Evolutionary conservation across 2,113 vertebrate species (phyloP).

Genomic region (Chionodraco myersi): DNA sequence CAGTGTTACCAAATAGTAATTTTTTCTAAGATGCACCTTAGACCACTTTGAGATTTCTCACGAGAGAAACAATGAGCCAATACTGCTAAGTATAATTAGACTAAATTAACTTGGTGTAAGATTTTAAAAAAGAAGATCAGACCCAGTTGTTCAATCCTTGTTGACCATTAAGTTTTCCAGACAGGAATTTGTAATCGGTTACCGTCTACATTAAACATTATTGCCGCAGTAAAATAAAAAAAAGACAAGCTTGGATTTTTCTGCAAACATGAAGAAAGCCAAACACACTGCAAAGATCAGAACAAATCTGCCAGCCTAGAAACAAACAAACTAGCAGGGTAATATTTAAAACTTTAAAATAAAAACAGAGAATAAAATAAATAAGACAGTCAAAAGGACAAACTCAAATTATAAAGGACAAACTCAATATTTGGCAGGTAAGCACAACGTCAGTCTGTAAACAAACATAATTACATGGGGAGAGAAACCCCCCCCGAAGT

Average conservation of each 20-base stretch:
- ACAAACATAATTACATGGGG: conserved; percentile 56
- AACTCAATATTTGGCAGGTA: conserved; percentile 79
- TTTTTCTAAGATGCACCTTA: not conserved
- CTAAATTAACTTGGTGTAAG: conserved; percentile 37
- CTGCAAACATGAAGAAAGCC: conserved; percentile 25
- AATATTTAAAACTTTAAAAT: conserved; percentile 26
- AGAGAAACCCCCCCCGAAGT: conserved; percentile 9
- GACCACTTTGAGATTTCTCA: not conserved
- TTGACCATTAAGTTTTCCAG: conserved; percentile 18
- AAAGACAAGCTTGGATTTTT: conserved; percentile 8
- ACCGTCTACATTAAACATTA: conserved; percentile 42
- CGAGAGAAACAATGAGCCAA: conserved; percentile 28
- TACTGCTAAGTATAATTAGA: conserved; percentile 2
- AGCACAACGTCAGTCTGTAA: conserved; percentile 75
- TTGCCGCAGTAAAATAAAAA: conserved; percentile 23
- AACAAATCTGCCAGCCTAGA: conserved; percentile 32
- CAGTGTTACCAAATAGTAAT: not conserved
- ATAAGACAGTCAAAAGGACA: conserved; percentile 72
- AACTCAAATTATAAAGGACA: conserved; percentile 65
- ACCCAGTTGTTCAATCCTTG: conserved; percentile 10
- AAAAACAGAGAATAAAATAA: conserved; percentile 62
- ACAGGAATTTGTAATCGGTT: conserved; percentile 12
- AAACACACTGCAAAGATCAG: conserved; percentile 53
- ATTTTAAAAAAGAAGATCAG: conserved; percentile 14
- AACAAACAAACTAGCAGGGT: conserved; percentile 53